These are phyloP conservation scores for Hedychridium roseum DNA, from an alignment of 2,888 invertebrate species.

Conservation along the genomic window DNA sequence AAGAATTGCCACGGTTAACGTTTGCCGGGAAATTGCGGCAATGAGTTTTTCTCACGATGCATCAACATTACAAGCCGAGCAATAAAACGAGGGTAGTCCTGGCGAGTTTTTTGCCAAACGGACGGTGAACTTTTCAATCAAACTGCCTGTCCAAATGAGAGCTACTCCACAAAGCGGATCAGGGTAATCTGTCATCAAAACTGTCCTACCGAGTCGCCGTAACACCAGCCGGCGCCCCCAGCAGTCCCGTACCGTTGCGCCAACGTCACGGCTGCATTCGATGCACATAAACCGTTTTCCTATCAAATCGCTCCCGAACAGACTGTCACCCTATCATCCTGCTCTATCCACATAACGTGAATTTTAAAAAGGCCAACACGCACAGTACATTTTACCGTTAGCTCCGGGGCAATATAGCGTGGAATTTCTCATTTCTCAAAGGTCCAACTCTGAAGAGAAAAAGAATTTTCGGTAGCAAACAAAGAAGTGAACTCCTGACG, in stretches of 20 bases:
- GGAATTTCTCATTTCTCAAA: too few species aligned
- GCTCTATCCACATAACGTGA: background rate
- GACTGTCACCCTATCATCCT: background rate
- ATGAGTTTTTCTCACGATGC: constrained; percentile 10
- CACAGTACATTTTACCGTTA: constrained; percentile 19
- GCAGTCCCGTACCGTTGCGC: constrained; percentile 49
- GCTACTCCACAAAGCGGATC: constrained; percentile 61
- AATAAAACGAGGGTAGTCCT: constrained; percentile 24
- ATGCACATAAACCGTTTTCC: constrained; percentile 18
- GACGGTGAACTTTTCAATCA: constrained; percentile 60
- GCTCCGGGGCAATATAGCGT: too few species aligned
- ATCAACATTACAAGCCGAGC: constrained; percentile 6
- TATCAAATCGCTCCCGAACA: constrained; percentile 9
- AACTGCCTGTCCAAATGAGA: constrained; percentile 62
- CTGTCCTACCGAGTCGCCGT: constrained; percentile 50
- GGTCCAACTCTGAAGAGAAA: too few species aligned
- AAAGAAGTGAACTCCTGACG: too few species aligned
- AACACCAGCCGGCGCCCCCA: constrained; percentile 56
- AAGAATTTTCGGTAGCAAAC: too few species aligned
- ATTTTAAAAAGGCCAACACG: background rate
- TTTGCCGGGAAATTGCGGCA: too few species aligned
- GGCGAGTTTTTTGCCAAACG: constrained; percentile 39
- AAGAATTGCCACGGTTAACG: too few species aligned
- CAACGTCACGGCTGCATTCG: constrained; percentile 42
- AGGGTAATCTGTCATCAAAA: constrained; percentile 63